Percentiles rank a stretch among this genome's conserved stretches.
phyloP scores from a whole-genome alignment of 2,113 vertebrate genomes.

The Gadus macrocephalus region DNA sequence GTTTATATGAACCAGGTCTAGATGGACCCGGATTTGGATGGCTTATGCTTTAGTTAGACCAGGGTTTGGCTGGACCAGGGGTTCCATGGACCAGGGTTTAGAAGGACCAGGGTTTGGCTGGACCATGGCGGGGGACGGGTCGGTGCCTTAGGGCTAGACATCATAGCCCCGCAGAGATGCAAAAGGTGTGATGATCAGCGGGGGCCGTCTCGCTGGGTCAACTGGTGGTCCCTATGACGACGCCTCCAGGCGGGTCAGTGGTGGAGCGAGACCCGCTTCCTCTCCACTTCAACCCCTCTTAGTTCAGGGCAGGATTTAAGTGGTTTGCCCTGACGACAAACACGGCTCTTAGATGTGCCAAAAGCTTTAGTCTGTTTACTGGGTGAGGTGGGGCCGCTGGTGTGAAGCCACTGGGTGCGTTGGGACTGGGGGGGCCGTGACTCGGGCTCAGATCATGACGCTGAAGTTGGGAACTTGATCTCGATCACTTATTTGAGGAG shows the following conservation, averaged over 20 bases:
- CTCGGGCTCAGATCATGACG: conserved; percentile 13
- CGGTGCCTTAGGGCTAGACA: background rate
- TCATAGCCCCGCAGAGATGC: conserved; percentile 16
- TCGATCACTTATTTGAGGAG: too few relatives aligned
- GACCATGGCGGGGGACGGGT: too few relatives aligned
- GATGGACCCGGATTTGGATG: too few relatives aligned
- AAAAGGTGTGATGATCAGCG: conserved; percentile 29
- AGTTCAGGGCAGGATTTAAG: conserved; percentile 38
- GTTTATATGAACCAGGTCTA: too few relatives aligned
- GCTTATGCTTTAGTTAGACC: too few relatives aligned
- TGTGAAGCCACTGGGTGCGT: conserved; percentile 23
- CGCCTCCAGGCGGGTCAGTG: background rate
- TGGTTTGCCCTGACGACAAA: conserved; percentile 54
- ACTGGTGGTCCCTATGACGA: background rate
- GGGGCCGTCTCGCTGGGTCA: conserved; percentile 25
- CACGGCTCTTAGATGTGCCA: conserved; percentile 57
- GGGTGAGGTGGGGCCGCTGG: conserved; percentile 19
- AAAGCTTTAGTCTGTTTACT: conserved; percentile 58
- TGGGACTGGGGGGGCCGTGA: conserved; percentile 22
- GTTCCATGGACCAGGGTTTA: too few relatives aligned
- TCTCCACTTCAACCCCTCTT: conserved; percentile 9
- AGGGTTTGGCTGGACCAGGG: too few relatives aligned
- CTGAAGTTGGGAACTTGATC: background rate
- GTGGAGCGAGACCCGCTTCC: background rate
- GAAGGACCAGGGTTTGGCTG: background rate